Conservation (phyloP, 2,888 invertebrate genomes). For the Frankliniella intonsa region DNA sequence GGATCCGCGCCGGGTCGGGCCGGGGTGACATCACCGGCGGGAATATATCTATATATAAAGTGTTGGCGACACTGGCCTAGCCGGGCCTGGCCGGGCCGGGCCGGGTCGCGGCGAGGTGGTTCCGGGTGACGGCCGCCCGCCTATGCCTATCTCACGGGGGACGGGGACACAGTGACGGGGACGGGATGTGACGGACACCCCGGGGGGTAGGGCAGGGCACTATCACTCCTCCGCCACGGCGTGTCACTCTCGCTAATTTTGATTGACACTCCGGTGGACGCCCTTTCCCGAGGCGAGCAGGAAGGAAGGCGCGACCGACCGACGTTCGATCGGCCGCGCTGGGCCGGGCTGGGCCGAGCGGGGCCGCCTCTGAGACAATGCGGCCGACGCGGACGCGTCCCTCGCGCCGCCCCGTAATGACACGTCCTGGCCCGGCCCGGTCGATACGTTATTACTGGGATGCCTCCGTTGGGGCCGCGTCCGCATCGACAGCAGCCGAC, state of each 20-base stretch:
- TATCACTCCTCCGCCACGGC: neutral
- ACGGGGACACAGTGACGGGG: conserved; percentile 39
- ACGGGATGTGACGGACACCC: too few species aligned
- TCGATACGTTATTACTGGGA: conserved; percentile 37
- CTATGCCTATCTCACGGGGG: conserved; percentile 40
- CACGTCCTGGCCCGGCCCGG: neutral
- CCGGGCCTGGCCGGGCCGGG: conserved; percentile 38
- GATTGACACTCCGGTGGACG: conserved; percentile 10
- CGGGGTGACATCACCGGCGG: neutral
- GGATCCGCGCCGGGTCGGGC: neutral
- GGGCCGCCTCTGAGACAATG: neutral
- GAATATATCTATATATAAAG: neutral
- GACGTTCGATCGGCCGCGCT: neutral
- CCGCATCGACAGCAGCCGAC: conserved; percentile 30
- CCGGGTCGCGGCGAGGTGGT: conserved; percentile 50
- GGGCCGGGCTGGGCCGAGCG: neutral
- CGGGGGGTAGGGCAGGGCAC: conserved; percentile 40
- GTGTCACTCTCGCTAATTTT: conserved; percentile 23
- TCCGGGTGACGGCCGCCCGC: conserved; percentile 50
- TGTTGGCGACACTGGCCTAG: neutral
- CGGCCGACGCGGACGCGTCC: neutral
- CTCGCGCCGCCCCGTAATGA: conserved; percentile 45
- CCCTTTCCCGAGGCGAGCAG: neutral
- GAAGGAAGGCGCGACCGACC: conserved; percentile 43
- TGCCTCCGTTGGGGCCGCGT: conserved; percentile 23